These are phyloP conservation scores for Lottia scabra DNA, from an alignment of 2,888 invertebrate species.

Conservation along the genomic window DNA sequence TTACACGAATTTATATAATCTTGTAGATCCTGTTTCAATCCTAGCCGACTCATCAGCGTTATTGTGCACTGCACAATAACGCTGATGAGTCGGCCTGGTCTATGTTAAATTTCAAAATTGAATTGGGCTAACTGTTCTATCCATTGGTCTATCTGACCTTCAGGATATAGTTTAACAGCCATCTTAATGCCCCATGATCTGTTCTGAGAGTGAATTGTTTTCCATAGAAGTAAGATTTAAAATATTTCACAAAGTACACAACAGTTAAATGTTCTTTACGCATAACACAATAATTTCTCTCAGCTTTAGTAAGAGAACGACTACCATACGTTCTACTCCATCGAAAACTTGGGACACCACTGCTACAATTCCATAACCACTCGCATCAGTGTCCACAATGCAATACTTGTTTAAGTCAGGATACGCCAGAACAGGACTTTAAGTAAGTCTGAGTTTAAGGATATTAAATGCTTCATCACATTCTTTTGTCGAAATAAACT, in stretches of 20 bases:
- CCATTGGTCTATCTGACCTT: constrained; percentile 29
- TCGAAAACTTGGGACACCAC: constrained; percentile 23
- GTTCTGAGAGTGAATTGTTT: constrained; percentile 28
- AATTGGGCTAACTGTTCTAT: constrained; percentile 17
- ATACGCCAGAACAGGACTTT: constrained; percentile 27
- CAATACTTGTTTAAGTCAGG: constrained; percentile 21
- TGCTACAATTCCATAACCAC: constrained; percentile 30
- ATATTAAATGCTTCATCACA: constrained; percentile 21
- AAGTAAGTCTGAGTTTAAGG: constrained; percentile 27
- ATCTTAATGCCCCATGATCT: constrained; percentile 33
- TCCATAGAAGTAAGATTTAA: constrained; percentile 31
- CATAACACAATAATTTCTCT: constrained; percentile 33
- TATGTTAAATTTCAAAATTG: constrained; percentile 16
- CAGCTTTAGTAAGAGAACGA: constrained; percentile 19
- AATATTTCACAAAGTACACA: constrained; percentile 24
- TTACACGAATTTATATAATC: not conserved
- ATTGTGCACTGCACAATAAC: constrained; percentile 17
- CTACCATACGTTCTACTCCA: constrained; percentile 29
- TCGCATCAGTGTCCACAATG: constrained; percentile 39
- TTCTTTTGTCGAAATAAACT: constrained; percentile 24
- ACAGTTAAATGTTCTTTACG: constrained; percentile 29
- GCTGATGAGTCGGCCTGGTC: no score
- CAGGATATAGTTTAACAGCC: constrained; percentile 25
- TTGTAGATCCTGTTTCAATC: constrained; percentile 2
- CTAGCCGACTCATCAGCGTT: constrained; percentile 24